Evolutionary conservation across 2,113 vertebrate species (phyloP).

Genomic region (Aythya baeri): DNA sequence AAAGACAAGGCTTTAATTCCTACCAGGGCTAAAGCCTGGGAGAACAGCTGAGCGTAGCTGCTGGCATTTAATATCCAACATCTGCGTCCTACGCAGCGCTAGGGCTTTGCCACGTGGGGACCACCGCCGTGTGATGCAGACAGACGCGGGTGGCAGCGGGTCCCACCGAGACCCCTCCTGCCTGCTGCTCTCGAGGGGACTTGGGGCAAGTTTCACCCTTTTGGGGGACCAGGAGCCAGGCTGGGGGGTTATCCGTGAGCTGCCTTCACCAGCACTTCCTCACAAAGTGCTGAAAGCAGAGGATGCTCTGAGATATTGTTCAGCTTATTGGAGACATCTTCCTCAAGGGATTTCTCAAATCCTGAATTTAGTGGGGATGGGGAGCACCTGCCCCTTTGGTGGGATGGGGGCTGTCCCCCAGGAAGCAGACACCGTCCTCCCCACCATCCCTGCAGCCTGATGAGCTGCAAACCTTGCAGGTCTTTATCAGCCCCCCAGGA

Average conservation of each 20-base stretch:
- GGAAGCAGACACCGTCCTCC: neutral
- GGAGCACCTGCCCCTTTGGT: neutral
- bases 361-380: neutral
- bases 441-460: neutral
- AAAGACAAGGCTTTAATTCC: neutral
- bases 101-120: neutral
- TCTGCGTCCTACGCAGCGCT: neutral
- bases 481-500: neutral
- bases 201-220: fast-evolving
- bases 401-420: neutral
- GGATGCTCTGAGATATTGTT: neutral
- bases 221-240: neutral
- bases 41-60: neutral
- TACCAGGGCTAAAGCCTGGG: neutral
- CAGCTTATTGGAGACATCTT: neutral
- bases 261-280: neutral
- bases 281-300: neutral
- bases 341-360: neutral
- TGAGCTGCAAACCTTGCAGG: fast-evolving
- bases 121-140: neutral
- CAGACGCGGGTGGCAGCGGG: neutral
- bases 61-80: neutral
- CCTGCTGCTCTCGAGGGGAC: neutral
- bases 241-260: neutral
- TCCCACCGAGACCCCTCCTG: fast-evolving